These are phyloP conservation scores for Vanacampus margaritifer DNA, from an alignment of 2,113 vertebrate species.

Conservation along the genomic window DNA sequence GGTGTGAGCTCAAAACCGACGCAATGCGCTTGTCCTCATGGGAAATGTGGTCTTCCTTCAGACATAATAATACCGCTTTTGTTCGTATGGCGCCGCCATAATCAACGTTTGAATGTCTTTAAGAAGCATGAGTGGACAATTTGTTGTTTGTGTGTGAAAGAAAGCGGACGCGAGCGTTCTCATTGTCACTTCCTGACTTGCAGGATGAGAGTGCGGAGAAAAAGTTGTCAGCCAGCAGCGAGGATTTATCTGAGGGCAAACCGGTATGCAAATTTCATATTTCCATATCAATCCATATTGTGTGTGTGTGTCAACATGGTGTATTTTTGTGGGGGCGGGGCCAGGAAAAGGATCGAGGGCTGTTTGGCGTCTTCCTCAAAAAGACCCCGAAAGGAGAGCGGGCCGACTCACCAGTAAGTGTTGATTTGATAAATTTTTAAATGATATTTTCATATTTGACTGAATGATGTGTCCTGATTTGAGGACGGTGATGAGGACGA, in stretches of 20 bases:
- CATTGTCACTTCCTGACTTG: background rate
- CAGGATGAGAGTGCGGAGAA: slow-evolving; percentile 28
- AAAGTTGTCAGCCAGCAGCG: slow-evolving; percentile 23
- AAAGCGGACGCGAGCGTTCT: background rate
- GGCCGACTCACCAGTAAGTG: slow-evolving; percentile 27
- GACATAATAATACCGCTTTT: too few relatives aligned
- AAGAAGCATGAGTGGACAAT: too few relatives aligned
- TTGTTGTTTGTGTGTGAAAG: background rate
- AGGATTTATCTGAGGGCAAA: slow-evolving; percentile 41
- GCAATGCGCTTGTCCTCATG: too few relatives aligned
- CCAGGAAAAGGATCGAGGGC: slow-evolving; percentile 39
- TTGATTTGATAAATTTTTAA: background rate
- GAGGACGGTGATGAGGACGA: slow-evolving; percentile 38
- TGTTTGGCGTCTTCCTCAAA: slow-evolving; percentile 45
- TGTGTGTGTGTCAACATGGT: background rate
- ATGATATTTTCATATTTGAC: background rate
- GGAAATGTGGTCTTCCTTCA: too few relatives aligned
- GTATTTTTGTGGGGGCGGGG: background rate
- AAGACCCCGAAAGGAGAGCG: slow-evolving; percentile 43
- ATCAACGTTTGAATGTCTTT: too few relatives aligned
- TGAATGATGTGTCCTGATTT: slow-evolving; percentile 5
- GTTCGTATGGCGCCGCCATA: too few relatives aligned
- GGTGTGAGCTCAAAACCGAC: too few relatives aligned
- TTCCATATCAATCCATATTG: background rate
- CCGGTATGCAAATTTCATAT: slow-evolving; percentile 16